Evolutionary conservation across 2,888 invertebrate genomes (phyloP), one percentile per base, ranked within the genome.

Genomic region (Aleiodes testaceus): DNA sequence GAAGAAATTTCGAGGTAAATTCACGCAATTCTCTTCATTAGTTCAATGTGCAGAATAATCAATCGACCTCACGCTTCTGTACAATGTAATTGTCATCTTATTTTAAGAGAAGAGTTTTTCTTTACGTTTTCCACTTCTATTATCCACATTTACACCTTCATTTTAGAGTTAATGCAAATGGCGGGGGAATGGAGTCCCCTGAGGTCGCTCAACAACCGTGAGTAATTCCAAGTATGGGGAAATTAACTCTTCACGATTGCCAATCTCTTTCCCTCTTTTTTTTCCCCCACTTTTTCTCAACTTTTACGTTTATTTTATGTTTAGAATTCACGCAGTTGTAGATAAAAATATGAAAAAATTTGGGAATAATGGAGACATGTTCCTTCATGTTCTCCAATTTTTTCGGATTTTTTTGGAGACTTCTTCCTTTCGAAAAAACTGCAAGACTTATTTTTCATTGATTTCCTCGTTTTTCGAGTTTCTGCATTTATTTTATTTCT

Each of bases 61-160:
- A 80, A 80, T 80, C 77, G 78, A 77, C 77, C 78, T 80, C 74
- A 75, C 80, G 77, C 78, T 70, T 70, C 72, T 71, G 71, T 63
- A 80, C 80, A 80, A 80, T 22, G 6, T 53, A n/a, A 53, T 53
- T 53, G 9, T 26, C n/a, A n/a, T n/a, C 20, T 36, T 1, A 11
- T 36, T 36, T 36, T 36, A 55, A 26, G n/a, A 22, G 22, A 55
- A 22, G 22, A 52, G 9, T 45, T n/a, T 14, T 52, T 52, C 42
- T 26, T 45, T 52, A n/a, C 55, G 1, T 66, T 20, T 52, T 66
- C 44, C 5, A 1, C 20, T 30, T 65, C 30, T 53, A 11, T 16
- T 18, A 12, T 36, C 12, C 42, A 36, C 42, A 66, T 36, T 52
- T 49, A 20, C 47, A 47, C 63, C 50, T 63, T 53, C 53, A 26